Base-by-base conservation (phyloP, 2,113 vertebrate species). In the Isichthys henryi region DNA sequence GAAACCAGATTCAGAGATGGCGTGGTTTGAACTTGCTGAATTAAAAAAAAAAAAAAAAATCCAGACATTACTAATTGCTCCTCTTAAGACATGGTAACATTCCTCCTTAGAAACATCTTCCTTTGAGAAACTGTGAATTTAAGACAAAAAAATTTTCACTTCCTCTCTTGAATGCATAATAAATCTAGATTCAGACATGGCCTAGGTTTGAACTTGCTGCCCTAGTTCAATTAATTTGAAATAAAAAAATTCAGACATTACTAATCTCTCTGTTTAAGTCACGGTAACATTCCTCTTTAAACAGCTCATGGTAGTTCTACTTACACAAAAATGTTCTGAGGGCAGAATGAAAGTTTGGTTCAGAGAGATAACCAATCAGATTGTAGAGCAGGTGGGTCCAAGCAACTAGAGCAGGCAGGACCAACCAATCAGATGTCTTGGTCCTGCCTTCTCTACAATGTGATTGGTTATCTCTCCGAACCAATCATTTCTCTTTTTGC, bases 131-230 rank as follows among this genome's bases (percentile, higher is more conserved):
- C 35, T 80, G 2, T 39, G 15, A 77, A 77, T 77, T 74, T 13
- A 74, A 80, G 27, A 9, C n/a, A 35, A 80, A 43, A 17, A 39
- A 23, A 13, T 50, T 39, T 39, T 39, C 2, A 80, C 74, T 77
- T 77, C 27, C 19, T 77, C 23, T 35, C 70, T n/a, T 15, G 31
- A 23, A 21, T 46, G 23, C 23, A 84, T n/a, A 48, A 84, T 45
- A 21, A 77, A 82, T 58, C 86, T 50, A 83, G 70, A 56, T n/a
- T 9, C 77, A 62, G 31, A 45, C n/a, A 53, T 88, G 86, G 50
- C 87, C 56, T 85, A 88, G 62, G 56, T 70, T 89, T 89, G 56
- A 88, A 86, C 39, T 23, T 87, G 48, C 23, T 58, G 5, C 49
- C 49, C 43, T 8, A 23, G 50, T 48, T 89, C 53, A 43, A 31